These are phyloP conservation scores for Mya arenaria DNA, from an alignment of 1,140 invertebrate genomes.

Conservation along the genomic window DNA sequence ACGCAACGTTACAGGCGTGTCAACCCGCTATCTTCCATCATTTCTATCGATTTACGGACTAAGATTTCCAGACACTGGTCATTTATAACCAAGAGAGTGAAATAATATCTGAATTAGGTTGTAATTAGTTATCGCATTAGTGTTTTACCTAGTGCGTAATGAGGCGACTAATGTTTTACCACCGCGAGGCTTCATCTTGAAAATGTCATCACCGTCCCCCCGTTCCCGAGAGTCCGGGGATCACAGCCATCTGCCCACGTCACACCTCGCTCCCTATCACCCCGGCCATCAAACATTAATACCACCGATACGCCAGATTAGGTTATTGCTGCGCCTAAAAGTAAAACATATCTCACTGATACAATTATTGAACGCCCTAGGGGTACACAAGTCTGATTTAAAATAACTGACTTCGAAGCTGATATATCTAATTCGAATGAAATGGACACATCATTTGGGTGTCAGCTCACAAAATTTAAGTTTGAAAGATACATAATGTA, in stretches of 20 bases:
- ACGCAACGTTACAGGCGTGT: no score
- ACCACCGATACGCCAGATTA: conserved; percentile 38
- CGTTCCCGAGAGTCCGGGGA: conserved; percentile 4
- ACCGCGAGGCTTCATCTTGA: conserved; percentile 9
- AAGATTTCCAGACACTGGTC: no score
- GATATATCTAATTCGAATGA: no score
- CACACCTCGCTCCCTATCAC: conserved; percentile 32
- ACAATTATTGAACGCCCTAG: conserved; percentile 9
- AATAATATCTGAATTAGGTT: no score
- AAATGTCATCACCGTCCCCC: not conserved
- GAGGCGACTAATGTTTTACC: conserved; percentile 37
- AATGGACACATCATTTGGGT: not conserved
- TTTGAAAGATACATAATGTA: not conserved
- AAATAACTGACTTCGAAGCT: no score
- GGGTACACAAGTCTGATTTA: no score
- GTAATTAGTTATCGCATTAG: not conserved
- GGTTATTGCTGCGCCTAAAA: conserved; percentile 15
- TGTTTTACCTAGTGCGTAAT: conserved; percentile 1
- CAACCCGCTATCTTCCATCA: no score
- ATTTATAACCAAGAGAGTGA: no score
- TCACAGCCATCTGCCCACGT: conserved; percentile 25
- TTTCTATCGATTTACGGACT: no score
- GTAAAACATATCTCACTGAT: not conserved
- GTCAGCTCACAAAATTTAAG: not conserved
- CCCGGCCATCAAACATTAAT: conserved; percentile 31